These are phyloP conservation scores for Dromococcyx pavoninus DNA, from an alignment of 2,797 vertebrate species.

Conservation along the genomic window DNA sequence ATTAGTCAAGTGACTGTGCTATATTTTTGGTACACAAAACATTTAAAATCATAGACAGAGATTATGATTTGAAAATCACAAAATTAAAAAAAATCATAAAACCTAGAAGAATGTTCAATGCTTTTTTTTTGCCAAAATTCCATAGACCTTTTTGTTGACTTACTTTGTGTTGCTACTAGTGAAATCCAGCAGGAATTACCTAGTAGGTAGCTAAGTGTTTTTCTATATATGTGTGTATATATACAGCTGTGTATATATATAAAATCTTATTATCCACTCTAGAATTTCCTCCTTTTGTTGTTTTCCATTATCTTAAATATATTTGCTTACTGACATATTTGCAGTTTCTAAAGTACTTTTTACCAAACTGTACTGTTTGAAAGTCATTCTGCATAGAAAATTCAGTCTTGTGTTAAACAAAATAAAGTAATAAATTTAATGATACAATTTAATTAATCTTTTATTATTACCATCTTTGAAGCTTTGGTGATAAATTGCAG, in stretches of 20 bases:
- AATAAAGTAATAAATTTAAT: conserved; percentile 73
- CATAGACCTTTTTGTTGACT: neutral
- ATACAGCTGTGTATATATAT: neutral
- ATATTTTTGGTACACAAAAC: neutral
- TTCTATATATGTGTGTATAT: neutral
- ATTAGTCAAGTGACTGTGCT: neutral
- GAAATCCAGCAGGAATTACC: conserved; percentile 21
- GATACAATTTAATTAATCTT: conserved; percentile 81
- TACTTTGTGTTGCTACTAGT: conserved; percentile 15
- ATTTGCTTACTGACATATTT: conserved; percentile 54
- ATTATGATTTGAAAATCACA: neutral
- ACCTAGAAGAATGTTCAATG: neutral
- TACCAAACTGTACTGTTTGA: conserved; percentile 44
- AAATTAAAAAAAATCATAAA: neutral
- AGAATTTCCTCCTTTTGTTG: conserved; percentile 57
- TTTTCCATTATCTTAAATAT: conserved; percentile 53
- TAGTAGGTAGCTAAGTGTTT: conserved; percentile 3
- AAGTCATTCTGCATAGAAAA: conserved; percentile 74
- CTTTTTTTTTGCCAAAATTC: neutral
- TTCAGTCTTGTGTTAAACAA: conserved; percentile 69
- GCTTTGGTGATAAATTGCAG: conserved; percentile 76
- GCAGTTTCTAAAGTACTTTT: conserved; percentile 57
- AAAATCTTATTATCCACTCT: conserved; percentile 47
- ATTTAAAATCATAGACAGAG: neutral
- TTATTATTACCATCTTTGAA: conserved; percentile 80